Base-by-base conservation (phyloP, 2,113 vertebrate species). In the Malurus elegans region DNA sequence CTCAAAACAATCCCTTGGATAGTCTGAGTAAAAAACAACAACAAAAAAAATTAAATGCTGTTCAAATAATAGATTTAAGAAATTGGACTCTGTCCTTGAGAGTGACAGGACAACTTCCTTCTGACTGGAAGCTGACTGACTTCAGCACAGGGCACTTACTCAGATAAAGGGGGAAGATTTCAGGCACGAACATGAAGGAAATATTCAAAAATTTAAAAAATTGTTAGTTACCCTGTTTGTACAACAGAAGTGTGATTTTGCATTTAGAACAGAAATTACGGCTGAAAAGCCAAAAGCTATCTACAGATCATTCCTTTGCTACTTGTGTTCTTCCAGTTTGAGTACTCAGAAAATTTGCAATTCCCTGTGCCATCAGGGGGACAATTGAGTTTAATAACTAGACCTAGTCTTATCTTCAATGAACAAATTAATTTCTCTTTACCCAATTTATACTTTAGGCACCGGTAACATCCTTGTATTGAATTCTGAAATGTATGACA, bases 1-100 rank as follows among this genome's bases (percentile, higher is more conserved):
- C 73, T 99, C 98, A 93, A 98, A 93, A 89, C 99, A 99, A 88
- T 99, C 98, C 76, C 97, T 98, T 61, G 98, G 98, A 57, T 98
- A 96, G 53, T 96, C 98, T 99, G 96, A 79, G 12, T 2, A 5
- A 45, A 53, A 38, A 56, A 11, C n/a, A 56, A 86, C 45, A 18
- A 9, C 24, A 38, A 25, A 32, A 23, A 26, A 47, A 57, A 6
- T 71, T 29, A 14, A 85, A 69, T 54, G 88, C 34, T 62, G 18
- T 60, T 88, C 34, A 75, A 86, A 34, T 44, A 57, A 13, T 42
- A 45, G 28, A 58, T 66, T 84, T 75, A 53, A 62, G 31, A 70
- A 89, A 66, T 32, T 56, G 7, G 62, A 31, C 12, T 26, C 28
- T 72, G 12, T 29, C 36, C 51, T 70, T 32, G 28, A 54, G 26